Conservation (phyloP, 2,888 invertebrate genomes). For the Lithophane leautieri region DNA sequence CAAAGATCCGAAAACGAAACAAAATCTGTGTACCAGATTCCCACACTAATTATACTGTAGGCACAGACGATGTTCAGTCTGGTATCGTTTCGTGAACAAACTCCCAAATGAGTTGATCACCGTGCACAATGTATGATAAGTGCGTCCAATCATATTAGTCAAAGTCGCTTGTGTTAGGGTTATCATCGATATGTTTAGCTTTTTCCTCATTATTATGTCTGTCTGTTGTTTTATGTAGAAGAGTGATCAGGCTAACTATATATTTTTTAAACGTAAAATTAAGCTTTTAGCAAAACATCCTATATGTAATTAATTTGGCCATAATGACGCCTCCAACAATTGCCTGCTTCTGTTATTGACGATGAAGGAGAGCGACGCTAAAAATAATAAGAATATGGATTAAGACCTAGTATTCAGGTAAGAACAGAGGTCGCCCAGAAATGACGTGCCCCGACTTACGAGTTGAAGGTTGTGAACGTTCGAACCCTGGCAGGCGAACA, state of each 20-base stretch:
- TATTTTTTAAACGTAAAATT: too few species aligned
- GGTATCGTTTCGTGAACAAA: slow-evolving; percentile 45
- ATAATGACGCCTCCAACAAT: neutral
- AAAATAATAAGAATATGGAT: neutral
- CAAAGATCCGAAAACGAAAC: neutral
- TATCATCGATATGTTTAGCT: neutral
- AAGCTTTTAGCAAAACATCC: neutral
- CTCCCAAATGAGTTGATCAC: slow-evolving; percentile 52
- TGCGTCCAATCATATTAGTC: slow-evolving; percentile 59
- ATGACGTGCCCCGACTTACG: too few species aligned
- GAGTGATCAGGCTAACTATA: neutral
- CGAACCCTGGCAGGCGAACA: too few species aligned
- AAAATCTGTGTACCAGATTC: slow-evolving; percentile 35
- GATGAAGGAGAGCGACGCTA: neutral
- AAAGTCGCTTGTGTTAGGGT: slow-evolving; percentile 46
- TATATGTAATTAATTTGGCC: neutral
- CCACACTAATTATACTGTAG: slow-evolving; percentile 52
- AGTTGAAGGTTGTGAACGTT: too few species aligned
- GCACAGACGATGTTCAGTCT: slow-evolving; percentile 15
- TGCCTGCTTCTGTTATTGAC: neutral
- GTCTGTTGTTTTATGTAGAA: neutral
- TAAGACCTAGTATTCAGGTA: too few species aligned
- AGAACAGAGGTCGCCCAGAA: too few species aligned
- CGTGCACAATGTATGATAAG: slow-evolving; percentile 63
- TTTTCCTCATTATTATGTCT: neutral